phyloP scores from a whole-genome alignment of 2,888 invertebrate species.

The Limenitis camilla region DNA sequence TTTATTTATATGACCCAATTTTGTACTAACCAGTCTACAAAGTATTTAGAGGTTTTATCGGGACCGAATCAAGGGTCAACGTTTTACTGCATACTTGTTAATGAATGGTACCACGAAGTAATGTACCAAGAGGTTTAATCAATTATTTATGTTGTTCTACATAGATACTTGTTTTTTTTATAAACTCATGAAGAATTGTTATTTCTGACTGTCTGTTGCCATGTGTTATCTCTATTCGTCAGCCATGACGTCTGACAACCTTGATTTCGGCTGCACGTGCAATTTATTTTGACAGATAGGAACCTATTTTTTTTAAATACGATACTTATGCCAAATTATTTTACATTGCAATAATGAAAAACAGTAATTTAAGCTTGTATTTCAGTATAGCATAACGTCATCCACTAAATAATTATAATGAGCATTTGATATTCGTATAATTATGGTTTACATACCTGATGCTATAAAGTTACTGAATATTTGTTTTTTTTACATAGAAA shows the following conservation, averaged over 20 bases:
- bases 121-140: neutral
- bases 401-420: conserved; percentile 15
- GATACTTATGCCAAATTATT: no score
- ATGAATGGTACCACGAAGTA: conserved; percentile 34
- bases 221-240: no score
- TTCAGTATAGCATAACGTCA: conserved; percentile 2
- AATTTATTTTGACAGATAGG: no score
- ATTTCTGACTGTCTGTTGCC: no score
- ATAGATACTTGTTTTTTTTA: no score
- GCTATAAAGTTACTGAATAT: conserved; percentile 1
- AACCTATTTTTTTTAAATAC: no score
- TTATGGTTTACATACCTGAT: conserved; percentile 1
- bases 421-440: conserved; percentile 11
- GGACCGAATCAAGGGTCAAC: conserved; percentile 66
- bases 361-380: neutral
- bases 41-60: conserved; percentile 67
- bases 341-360: no score
- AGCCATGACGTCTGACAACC: no score
- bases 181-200: no score
- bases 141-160: neutral
- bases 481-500: neutral
- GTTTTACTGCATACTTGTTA: conserved; percentile 59
- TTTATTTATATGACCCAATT: conserved; percentile 70
- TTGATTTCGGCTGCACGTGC: no score
- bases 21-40: conserved; percentile 61